These are phyloP conservation scores for Sternarchorhynchus goeldii DNA, from an alignment of 2,797 vertebrate genomes.

Conservation along the genomic window DNA sequence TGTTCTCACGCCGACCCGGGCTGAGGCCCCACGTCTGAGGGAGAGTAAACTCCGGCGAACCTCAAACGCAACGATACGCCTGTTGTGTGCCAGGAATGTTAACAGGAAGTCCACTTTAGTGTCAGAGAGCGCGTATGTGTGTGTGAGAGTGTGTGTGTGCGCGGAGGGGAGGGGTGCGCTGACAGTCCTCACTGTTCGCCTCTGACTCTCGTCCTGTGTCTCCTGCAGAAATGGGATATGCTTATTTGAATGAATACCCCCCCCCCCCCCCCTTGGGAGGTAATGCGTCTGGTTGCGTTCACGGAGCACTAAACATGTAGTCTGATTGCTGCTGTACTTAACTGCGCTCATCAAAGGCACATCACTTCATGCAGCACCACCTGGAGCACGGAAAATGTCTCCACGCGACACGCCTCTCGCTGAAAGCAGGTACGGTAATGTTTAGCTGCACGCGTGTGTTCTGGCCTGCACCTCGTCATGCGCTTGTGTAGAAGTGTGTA, in stretches of 20 bases:
- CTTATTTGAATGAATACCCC: conserved; percentile 68
- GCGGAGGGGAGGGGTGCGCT: conserved; percentile 43
- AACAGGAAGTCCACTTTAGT: conserved; percentile 66
- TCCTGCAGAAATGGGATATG: conserved; percentile 67
- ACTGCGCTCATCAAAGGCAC: conserved; percentile 70
- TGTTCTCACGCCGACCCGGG: conserved; percentile 61
- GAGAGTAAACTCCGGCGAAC: conserved; percentile 59
- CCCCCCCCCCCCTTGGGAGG: conserved; percentile 37
- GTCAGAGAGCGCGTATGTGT: conserved; percentile 27
- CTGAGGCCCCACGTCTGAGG: conserved; percentile 47
- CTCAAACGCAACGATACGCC: conserved; percentile 57
- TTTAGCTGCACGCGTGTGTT: conserved; percentile 59
- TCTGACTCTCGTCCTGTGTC: conserved; percentile 62
- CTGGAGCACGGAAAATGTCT: conserved; percentile 63
- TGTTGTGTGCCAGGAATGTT: conserved; percentile 66
- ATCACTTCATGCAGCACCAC: conserved; percentile 65
- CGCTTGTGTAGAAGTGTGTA: conserved; percentile 40
- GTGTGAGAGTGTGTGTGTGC: conserved; percentile 20
- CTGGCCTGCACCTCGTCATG: conserved; percentile 57
- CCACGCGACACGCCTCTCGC: conserved; percentile 52
- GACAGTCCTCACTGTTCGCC: conserved; percentile 39
- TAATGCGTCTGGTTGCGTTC: conserved; percentile 44
- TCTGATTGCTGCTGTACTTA: conserved; percentile 73
- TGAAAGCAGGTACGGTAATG: conserved; percentile 57
- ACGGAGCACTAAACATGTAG: conserved; percentile 57